phyloP scores from a whole-genome alignment of 2,888 invertebrate species.

The Pammene aurita region DNA sequence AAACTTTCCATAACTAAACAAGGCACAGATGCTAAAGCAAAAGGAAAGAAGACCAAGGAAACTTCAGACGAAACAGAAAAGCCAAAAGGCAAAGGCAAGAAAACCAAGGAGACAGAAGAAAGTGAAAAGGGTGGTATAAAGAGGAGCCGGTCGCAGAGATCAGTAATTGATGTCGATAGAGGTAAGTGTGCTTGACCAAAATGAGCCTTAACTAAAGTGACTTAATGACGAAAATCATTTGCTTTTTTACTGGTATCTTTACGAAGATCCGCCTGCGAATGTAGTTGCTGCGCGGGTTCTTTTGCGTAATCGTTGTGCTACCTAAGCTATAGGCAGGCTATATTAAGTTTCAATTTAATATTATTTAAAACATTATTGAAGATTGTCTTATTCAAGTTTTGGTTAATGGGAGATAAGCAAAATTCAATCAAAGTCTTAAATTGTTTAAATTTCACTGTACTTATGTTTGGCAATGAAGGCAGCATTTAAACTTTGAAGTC shows the following conservation, averaged over 20 bases:
- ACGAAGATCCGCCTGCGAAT: background rate
- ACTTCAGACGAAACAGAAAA: slow-evolving; percentile 45
- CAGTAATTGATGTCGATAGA: slow-evolving; percentile 69
- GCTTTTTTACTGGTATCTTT: too few relatives aligned
- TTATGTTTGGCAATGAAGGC: too few relatives aligned
- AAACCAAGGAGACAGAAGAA: slow-evolving; percentile 1
- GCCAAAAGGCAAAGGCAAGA: slow-evolving; percentile 51
- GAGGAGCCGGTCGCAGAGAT: slow-evolving; percentile 70
- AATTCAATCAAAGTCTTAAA: too few relatives aligned
- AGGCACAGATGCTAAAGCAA: slow-evolving; percentile 44
- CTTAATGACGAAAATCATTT: background rate
- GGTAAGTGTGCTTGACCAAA: slow-evolving; percentile 51
- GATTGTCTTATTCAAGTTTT: too few relatives aligned
- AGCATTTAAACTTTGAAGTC: too few relatives aligned
- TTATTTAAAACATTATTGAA: too few relatives aligned
- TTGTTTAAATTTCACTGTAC: too few relatives aligned
- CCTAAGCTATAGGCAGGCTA: too few relatives aligned
- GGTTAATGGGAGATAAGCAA: too few relatives aligned
- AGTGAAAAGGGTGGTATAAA: slow-evolving; percentile 61
- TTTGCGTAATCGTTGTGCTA: too few relatives aligned
- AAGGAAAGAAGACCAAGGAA: slow-evolving; percentile 44
- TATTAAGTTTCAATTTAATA: too few relatives aligned
- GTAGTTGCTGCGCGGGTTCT: too few relatives aligned
- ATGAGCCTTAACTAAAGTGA: background rate
- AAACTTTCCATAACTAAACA: slow-evolving; percentile 61